Evolutionary conservation across 2,888 invertebrate genomes (phyloP).

Genomic region (Tenthredo notha): DNA sequence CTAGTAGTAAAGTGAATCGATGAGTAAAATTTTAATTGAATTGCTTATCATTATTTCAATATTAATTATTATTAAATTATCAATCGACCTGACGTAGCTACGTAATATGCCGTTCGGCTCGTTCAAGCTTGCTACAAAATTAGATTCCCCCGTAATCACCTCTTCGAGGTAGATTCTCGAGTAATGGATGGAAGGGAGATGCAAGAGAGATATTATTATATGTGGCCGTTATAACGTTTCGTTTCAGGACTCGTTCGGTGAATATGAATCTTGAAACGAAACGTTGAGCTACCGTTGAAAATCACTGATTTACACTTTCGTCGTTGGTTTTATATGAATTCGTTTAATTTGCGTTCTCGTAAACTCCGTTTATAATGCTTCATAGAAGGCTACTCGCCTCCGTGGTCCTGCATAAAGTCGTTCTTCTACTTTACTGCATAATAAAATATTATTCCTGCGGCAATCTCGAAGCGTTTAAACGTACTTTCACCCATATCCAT

Average conservation of each 20-base stretch:
- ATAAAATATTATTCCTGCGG: conserved; percentile 39
- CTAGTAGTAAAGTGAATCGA: not conserved
- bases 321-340: conserved; percentile 37
- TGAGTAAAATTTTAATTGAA: conserved; percentile 28
- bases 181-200: not conserved
- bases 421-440: conserved; percentile 21
- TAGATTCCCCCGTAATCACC: conserved; percentile 26
- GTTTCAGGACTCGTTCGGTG: conserved; percentile 4
- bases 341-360: conserved; percentile 29
- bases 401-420: conserved; percentile 22
- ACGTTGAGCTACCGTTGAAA: conserved; percentile 1
- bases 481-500: conserved; percentile 38
- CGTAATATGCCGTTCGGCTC: conserved; percentile 4
- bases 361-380: conserved; percentile 15
- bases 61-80: conserved; percentile 13
- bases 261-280: conserved; percentile 26
- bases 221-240: conserved; percentile 13
- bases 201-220: not conserved
- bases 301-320: conserved; percentile 20
- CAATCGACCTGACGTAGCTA: not conserved
- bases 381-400: conserved; percentile 12
- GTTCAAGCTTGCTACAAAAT: conserved; percentile 27
- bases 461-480: conserved; percentile 44
- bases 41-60: not conserved
- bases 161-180: not conserved